Evolutionary conservation across 2,888 invertebrate species (phyloP), one percentile per base, ranked within the genome.

Genomic region (Neocrepidodera transversa): DNA sequence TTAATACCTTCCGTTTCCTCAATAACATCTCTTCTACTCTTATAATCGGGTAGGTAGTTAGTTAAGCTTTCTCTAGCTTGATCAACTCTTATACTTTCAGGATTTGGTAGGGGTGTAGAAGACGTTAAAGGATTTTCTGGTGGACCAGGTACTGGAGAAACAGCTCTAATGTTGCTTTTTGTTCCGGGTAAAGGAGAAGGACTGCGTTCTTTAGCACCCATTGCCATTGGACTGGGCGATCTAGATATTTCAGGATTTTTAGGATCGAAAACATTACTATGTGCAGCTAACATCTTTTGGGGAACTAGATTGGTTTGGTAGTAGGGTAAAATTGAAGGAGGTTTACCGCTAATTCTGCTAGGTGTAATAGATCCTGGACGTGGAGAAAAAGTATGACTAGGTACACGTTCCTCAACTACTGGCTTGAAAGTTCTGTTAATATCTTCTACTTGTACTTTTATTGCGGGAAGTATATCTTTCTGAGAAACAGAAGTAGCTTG

Each of bases 231-330:
- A 65, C 87, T 86, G 4, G 88, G 87, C 2, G 88, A 87, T 57
- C 87, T 82, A 51, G 87, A 87, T 52, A 78, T 75, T 68, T 82
- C 83, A 10, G 86, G 84, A 71, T 83, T 84, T 40, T 81, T 82
- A 16, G 86, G 87, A 67, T 89, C 85, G 66, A 85, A 85, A 51
- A 85, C 73, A 65, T 86, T 84, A 36, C 82, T 82, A 70, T 84
- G 84, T 1, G 86, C 81, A 3, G 89, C 85, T 52, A 79, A 72
- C 72, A 86, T 85, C 72, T 87, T 85, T 38, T 87, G 87, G n/a
- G 87, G 84, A 26, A 89, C 86, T 67, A 92, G 81, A 77, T 89
- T 88, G 78, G 87, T 87, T 79, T 93, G 92, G 74, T 93, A 93
- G 70, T 86, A 86, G 6, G 92, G 92, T 67, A 93, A 86, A 48